Base-by-base conservation (phyloP, 2,113 vertebrate species). In the Enhydra lutris region DNA sequence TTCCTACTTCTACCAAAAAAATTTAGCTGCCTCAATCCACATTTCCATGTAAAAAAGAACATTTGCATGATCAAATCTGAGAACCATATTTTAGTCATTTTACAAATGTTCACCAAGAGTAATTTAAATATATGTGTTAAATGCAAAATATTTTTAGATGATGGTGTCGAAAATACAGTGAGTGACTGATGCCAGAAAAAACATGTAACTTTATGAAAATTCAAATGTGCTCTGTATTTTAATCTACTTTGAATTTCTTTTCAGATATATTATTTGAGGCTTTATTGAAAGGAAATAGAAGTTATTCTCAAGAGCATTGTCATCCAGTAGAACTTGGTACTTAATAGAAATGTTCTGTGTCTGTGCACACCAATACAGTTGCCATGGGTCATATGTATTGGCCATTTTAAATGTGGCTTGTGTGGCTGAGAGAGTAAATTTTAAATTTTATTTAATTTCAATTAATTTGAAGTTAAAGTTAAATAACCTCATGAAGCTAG, bases 61-160 rank as follows among this genome's bases (percentile, higher is more conserved):
- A 97, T 97, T 98, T 98, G 92, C 96, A 96, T 97, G 96, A 98
- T 97, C 92, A 97, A 95, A 97, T 97, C 88, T 96, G 92, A 97
- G 92, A 98, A 88, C 63, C 91, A 94, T 59, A 97, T 97, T 98
- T 98, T 92, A 96, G 94, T 98, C 94, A 95, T 97, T 98, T 98
- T 97, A 97, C 95, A 98, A 98, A 97, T 98, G 97, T 97, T 98
- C 95, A 82, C 80, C 88, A 96, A 94, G 93, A 89, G 91, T 90
- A 97, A 97, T 97, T 98, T 97, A 97, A 98, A 98, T 97, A 92
- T 47, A 96, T 96, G 97, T 97, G 97, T 78, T 98, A 98, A 97
- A 97, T 91, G 91, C 59, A 94, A 97, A 98, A 97, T 97, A 98
- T 98, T 98, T 97, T 98, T 98, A 97, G 97, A 97, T 79, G 95